Conservation (phyloP, 2,888 invertebrate species). For the Idaea straminata region DNA sequence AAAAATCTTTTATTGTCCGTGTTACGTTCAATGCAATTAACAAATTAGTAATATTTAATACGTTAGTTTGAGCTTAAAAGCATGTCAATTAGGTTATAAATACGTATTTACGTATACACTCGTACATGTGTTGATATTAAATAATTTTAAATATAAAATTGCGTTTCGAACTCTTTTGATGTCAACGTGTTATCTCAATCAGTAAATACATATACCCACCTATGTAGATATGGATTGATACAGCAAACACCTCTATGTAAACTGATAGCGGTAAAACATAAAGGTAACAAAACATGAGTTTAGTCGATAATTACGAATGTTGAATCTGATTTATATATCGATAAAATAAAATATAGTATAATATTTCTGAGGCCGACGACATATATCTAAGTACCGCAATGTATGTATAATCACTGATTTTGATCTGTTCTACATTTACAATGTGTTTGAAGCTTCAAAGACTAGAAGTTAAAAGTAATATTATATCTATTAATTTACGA, state of each 20-base stretch:
- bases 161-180: conserved; percentile 26
- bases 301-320: conserved; percentile 71
- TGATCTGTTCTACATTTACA: background rate
- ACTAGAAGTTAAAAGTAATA: background rate
- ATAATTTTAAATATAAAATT: background rate
- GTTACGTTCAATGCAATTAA: no score
- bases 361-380: conserved; percentile 35
- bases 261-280: conserved; percentile 72
- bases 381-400: background rate
- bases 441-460: background rate
- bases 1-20: no score
- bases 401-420: background rate
- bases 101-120: no score
- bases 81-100: no score
- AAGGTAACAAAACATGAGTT: conserved; percentile 73
- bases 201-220: conserved; percentile 35
- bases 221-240: conserved; percentile 57
- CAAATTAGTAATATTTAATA: no score
- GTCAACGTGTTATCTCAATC: conserved; percentile 44
- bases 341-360: conserved; percentile 24
- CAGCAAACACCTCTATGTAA: conserved; percentile 59
- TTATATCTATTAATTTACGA: background rate
- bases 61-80: no score
- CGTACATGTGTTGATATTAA: no score
- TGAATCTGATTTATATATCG: conserved; percentile 53